These are phyloP conservation scores for Thinocorus orbignyianus DNA, from an alignment of 2,113 vertebrate species.

Conservation along the genomic window DNA sequence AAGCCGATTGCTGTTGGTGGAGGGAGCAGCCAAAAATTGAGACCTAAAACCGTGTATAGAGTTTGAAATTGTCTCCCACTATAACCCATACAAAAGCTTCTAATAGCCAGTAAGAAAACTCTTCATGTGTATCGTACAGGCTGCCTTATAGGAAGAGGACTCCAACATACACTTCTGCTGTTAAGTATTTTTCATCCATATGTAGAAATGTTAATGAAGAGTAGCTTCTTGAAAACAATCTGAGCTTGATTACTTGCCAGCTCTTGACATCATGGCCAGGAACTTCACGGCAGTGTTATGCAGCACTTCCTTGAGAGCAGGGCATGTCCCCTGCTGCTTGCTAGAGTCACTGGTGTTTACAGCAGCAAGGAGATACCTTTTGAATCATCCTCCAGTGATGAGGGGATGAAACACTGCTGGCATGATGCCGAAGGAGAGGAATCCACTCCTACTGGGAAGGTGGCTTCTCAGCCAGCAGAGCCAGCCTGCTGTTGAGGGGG, in stretches of 20 bases:
- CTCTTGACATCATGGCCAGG: not conserved
- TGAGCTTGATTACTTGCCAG: not conserved
- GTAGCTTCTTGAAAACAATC: not conserved
- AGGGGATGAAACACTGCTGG: accelerated
- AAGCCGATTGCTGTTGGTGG: not conserved
- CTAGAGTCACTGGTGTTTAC: not conserved
- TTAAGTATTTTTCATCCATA: not conserved
- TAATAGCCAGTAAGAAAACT: not conserved
- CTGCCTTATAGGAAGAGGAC: not conserved
- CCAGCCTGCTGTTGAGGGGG: not conserved
- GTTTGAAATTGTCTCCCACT: not conserved
- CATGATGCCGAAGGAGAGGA: not conserved
- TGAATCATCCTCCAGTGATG: not conserved
- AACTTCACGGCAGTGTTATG: not conserved
- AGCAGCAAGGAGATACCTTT: not conserved
- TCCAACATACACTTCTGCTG: not conserved
- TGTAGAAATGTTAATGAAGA: not conserved
- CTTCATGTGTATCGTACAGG: not conserved
- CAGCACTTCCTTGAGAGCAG: not conserved
- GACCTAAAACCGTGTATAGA: not conserved
- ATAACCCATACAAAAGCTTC: not conserved
- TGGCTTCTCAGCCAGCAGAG: not conserved
- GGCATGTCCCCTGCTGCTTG: not conserved
- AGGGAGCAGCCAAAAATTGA: not conserved
- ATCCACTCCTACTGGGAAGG: not conserved